Evolutionary conservation across 2,888 invertebrate species (phyloP).

Genomic region (Epicampocera succincta): DNA sequence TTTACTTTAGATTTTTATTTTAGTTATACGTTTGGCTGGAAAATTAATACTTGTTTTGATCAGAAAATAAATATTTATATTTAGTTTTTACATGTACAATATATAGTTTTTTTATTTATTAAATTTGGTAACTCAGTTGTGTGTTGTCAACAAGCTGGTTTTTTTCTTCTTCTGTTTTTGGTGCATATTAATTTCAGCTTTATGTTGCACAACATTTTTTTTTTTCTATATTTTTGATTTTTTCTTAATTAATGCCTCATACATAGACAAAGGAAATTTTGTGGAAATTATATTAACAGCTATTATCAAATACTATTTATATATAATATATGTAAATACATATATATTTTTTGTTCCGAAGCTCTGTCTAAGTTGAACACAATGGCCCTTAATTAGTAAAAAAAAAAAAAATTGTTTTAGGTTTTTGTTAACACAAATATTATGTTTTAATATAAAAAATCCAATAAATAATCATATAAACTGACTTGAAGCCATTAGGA

Average conservation of each 20-base stretch:
- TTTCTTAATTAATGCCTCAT: constrained; percentile 10
- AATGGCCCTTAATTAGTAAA: no score
- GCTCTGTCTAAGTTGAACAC: no score
- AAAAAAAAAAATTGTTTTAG: no score
- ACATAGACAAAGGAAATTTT: background rate
- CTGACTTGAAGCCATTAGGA: no score
- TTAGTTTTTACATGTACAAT: background rate
- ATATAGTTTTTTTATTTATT: constrained; percentile 3
- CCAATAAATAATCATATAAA: no score
- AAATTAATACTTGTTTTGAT: constrained; percentile 7
- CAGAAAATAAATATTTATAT: constrained; percentile 4
- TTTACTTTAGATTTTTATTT: background rate
- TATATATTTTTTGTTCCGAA: no score
- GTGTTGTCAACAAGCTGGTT: constrained; percentile 1
- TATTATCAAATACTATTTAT: no score
- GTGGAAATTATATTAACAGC: no score
- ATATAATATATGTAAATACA: no score
- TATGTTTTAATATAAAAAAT: no score
- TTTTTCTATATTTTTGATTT: background rate
- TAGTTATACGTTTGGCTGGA: no score
- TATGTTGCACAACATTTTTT: constrained; percentile 9
- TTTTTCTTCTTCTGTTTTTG: constrained; percentile 3
- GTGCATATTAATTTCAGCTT: background rate
- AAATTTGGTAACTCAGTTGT: constrained; percentile 1
- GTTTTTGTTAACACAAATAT: no score